These are phyloP conservation scores for Nannoperca australis DNA, from an alignment of 2,797 vertebrate species.

Conservation along the genomic window DNA sequence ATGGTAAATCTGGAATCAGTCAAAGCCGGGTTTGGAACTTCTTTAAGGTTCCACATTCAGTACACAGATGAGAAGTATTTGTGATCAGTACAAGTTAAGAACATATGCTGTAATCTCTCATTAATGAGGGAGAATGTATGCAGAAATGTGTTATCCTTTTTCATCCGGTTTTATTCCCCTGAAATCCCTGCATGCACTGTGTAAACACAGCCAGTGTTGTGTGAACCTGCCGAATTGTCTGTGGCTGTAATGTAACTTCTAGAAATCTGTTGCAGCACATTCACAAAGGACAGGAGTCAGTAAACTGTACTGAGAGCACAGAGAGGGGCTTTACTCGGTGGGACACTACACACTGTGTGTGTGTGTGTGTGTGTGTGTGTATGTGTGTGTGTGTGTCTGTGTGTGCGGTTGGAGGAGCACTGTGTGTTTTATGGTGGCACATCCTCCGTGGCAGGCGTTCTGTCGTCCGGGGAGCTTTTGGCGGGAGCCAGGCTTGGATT, in stretches of 20 bases:
- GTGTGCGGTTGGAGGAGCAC: slow-evolving; percentile 53
- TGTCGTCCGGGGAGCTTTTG: slow-evolving; percentile 86
- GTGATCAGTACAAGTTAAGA: background rate
- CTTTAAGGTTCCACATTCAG: background rate
- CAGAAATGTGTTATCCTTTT: slow-evolving; percentile 18
- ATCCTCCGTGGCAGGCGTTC: slow-evolving; percentile 80
- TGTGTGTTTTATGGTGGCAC: slow-evolving; percentile 78
- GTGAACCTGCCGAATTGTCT: slow-evolving; percentile 15
- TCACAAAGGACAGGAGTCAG: slow-evolving; percentile 32
- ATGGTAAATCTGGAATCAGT: slow-evolving; percentile 21
- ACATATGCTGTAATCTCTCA: slow-evolving; percentile 21
- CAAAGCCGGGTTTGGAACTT: background rate
- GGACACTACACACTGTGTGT: background rate
- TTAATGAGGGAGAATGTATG: slow-evolving; percentile 22
- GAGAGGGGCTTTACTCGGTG: slow-evolving; percentile 37
- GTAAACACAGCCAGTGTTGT: slow-evolving; percentile 48
- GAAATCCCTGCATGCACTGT: slow-evolving; percentile 15
- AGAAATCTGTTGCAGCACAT: slow-evolving; percentile 27
- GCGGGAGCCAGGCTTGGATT: slow-evolving; percentile 88
- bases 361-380: slow-evolving; percentile 14
- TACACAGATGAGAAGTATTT: no score
- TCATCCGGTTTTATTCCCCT: slow-evolving; percentile 27
- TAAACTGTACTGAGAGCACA: slow-evolving; percentile 36
- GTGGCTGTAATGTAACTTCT: slow-evolving; percentile 19
- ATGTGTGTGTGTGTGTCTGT: slow-evolving; percentile 22